A percentile compares a stretch with the other conserved stretches of the same genome.
phyloP scores from a whole-genome alignment of 1,140 invertebrate species.

The Anastrepha ludens region DNA sequence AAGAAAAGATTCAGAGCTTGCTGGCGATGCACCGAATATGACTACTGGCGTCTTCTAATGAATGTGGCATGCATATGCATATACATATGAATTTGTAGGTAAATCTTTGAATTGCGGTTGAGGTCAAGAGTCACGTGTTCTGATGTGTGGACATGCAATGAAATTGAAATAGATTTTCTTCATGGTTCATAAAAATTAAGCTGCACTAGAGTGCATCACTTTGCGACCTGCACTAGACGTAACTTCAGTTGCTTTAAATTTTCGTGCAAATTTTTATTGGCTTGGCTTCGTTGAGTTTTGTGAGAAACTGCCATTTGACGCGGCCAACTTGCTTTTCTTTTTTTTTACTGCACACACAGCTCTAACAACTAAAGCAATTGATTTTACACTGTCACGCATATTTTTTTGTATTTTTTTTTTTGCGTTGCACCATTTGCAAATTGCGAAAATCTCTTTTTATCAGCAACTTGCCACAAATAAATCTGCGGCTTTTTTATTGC shows the following conservation, averaged over 20 bases:
- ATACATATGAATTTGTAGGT: too few species aligned
- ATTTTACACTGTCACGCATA: neutral
- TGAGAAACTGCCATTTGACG: neutral
- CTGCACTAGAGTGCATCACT: neutral
- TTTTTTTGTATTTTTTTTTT: neutral
- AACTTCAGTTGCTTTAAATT: neutral
- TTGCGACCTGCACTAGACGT: neutral
- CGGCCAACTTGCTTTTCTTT: neutral
- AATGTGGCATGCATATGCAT: neutral
- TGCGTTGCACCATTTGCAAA: neutral
- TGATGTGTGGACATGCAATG: slow-evolving; percentile 2
- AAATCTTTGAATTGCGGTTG: neutral
- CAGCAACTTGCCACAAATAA: slow-evolving; percentile 41
- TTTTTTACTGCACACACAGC: neutral
- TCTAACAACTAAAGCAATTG: neutral
- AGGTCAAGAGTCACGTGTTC: slow-evolving; percentile 23
- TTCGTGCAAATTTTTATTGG: neutral
- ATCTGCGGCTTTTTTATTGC: slow-evolving; percentile 29
- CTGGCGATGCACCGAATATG: neutral
- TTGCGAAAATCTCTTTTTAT: neutral
- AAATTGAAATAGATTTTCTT: slow-evolving; percentile 26
- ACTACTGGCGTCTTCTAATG: slow-evolving; percentile 2
- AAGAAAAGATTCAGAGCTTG: neutral
- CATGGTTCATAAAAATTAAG: slow-evolving; percentile 16
- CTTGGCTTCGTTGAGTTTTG: neutral